These are phyloP conservation scores for Aldabrachelys gigantea DNA, from an alignment of 2,113 vertebrate species.

Conservation along the genomic window DNA sequence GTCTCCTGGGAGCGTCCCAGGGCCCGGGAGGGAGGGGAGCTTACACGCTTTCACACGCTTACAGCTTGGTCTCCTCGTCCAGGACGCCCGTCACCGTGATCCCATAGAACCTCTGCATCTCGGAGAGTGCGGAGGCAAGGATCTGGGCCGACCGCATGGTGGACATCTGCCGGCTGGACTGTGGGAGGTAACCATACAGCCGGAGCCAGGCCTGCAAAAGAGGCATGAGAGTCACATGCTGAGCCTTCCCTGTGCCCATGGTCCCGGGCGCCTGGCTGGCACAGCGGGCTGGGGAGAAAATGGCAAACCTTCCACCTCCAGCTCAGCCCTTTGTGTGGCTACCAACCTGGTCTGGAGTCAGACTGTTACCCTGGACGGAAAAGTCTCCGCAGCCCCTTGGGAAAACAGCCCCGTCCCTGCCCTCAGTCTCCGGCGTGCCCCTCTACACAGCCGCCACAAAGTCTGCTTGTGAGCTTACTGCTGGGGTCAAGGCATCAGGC, in stretches of 20 bases:
- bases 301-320: background rate
- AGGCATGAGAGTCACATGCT: fast-evolving
- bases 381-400: background rate
- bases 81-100: conserved; percentile 88
- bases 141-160: conserved; percentile 93
- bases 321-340: background rate
- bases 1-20: too few relatives aligned
- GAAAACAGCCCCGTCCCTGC: background rate
- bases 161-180: conserved; percentile 92
- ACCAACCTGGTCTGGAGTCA: background rate
- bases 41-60: conserved; percentile 60
- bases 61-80: conserved; percentile 87
- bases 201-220: conserved; percentile 90
- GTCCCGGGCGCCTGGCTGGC: fast-evolving
- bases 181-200: conserved; percentile 93
- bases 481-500: background rate
- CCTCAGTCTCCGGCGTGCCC: background rate
- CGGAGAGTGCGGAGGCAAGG: conserved; percentile 86
- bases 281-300: background rate
- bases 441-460: background rate
- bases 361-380: background rate
- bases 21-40: background rate
- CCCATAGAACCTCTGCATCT: conserved; percentile 97
- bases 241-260: background rate
- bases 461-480: background rate